Evolutionary conservation across 2,113 vertebrate species (phyloP).

Genomic region (Eudorcas thomsonii): DNA sequence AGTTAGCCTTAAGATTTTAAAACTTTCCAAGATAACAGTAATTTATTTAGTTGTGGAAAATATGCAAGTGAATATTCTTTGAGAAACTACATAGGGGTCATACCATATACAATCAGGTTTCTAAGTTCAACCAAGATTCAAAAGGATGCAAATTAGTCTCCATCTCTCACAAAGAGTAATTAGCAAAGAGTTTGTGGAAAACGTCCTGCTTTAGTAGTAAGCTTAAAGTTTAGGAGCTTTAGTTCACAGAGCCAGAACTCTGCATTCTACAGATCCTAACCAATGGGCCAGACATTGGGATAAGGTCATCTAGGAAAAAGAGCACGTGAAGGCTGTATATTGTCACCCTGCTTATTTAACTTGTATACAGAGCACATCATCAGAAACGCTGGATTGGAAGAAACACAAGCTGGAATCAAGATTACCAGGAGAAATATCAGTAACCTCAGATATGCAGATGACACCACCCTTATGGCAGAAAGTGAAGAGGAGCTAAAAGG

Average conservation of each 20-base stretch:
- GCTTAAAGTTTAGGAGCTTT: background rate
- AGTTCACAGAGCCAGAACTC: background rate
- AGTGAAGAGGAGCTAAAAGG: no score
- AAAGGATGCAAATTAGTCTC: background rate
- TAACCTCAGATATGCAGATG: no score
- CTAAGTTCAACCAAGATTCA: background rate
- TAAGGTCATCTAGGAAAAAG: no score
- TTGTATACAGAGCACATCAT: no score
- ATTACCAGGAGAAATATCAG: no score
- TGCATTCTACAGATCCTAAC: background rate
- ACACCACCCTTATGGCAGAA: no score
- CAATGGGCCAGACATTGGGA: fast-evolving
- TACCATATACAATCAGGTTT: background rate
- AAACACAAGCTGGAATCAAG: no score
- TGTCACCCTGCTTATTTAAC: no score
- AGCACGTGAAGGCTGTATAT: no score
- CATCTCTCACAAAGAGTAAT: background rate
- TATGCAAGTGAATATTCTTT: background rate
- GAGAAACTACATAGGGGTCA: background rate
- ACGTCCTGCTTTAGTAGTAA: fast-evolving
- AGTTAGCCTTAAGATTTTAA: background rate
- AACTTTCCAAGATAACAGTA: background rate
- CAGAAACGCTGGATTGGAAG: no score
- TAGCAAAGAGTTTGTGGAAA: background rate
- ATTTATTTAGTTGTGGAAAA: background rate